A percentile compares a stretch with the other conserved stretches of the same genome.
Evolutionary conservation across 2,888 invertebrate species (phyloP).

Genomic region (Cyclophora albipunctata): DNA sequence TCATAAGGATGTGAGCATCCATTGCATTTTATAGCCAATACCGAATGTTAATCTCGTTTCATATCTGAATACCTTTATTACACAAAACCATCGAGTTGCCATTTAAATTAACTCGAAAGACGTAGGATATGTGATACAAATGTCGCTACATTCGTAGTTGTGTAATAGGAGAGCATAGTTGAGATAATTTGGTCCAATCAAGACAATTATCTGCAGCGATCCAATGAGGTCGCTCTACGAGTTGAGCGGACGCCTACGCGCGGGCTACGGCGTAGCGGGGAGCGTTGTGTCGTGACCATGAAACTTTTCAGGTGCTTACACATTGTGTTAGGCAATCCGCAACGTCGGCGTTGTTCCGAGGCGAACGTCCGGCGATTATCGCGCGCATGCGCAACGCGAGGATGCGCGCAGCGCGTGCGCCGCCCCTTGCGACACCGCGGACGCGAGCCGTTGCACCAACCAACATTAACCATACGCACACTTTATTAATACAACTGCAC

Average conservation of each 20-base stretch:
- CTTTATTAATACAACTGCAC: slow-evolving; percentile 67
- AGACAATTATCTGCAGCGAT: too few relatives aligned
- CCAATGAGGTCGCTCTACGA: too few relatives aligned
- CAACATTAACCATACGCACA: slow-evolving; percentile 47
- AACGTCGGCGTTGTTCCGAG: slow-evolving; percentile 61
- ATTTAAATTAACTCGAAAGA: too few relatives aligned
- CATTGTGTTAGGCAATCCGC: slow-evolving; percentile 24
- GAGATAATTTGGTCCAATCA: too few relatives aligned
- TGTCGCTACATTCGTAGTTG: background rate
- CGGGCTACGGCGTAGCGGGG: slow-evolving; percentile 18
- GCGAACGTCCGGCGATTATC: slow-evolving; percentile 68
- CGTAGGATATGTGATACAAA: background rate
- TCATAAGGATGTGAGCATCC: slow-evolving; percentile 26
- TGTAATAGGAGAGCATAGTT: background rate
- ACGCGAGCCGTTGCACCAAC: slow-evolving; percentile 64
- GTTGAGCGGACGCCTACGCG: background rate
- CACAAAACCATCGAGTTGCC: too few relatives aligned
- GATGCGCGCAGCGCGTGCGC: slow-evolving; percentile 48
- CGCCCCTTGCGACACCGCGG: slow-evolving; percentile 68
- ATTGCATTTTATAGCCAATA: slow-evolving; percentile 22
- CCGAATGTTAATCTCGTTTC: slow-evolving; percentile 19
- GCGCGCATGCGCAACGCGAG: slow-evolving; percentile 60
- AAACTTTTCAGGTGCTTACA: slow-evolving; percentile 32
- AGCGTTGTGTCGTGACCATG: slow-evolving; percentile 21
- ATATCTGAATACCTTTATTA: slow-evolving; percentile 9